phyloP scores from a whole-genome alignment of 2,888 invertebrate genomes.

The Auanema sp. region DNA sequence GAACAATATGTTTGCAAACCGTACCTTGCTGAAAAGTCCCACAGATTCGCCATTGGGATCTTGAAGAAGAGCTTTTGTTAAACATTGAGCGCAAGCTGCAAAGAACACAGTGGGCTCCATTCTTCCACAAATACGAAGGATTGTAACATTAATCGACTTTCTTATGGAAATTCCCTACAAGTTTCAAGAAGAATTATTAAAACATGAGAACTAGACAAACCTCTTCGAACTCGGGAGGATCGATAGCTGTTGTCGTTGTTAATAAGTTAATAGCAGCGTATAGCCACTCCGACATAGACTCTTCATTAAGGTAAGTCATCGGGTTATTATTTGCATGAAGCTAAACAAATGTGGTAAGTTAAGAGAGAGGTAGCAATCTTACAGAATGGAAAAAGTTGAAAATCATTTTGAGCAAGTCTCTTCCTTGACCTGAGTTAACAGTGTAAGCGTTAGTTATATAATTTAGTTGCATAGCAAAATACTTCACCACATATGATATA shows the following conservation, averaged over 20 bases:
- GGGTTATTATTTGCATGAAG: neutral
- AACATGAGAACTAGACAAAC: constrained; percentile 1
- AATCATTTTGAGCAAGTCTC: neutral
- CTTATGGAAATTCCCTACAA: neutral
- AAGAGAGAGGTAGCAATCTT: neutral
- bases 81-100: neutral
- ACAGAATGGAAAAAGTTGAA: constrained; percentile 16
- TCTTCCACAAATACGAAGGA: constrained; percentile 11
- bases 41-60: neutral
- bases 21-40: constrained; percentile 18
- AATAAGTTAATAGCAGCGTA: constrained; percentile 4
- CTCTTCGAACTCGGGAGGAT: neutral
- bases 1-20: too few species aligned
- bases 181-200: neutral
- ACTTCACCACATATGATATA: constrained; percentile 19
- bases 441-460: constrained; percentile 9
- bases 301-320: constrained; percentile 15
- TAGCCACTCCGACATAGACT: constrained; percentile 19
- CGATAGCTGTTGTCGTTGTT: too few species aligned
- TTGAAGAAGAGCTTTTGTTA: constrained; percentile 5
- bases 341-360: neutral
- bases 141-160: constrained; percentile 9
- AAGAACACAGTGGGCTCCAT: constrained; percentile 16
- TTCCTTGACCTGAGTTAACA: neutral
- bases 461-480: constrained; percentile 23